Conservation (phyloP, 2,888 invertebrate genomes). For the Drosophila paucipuncta region DNA sequence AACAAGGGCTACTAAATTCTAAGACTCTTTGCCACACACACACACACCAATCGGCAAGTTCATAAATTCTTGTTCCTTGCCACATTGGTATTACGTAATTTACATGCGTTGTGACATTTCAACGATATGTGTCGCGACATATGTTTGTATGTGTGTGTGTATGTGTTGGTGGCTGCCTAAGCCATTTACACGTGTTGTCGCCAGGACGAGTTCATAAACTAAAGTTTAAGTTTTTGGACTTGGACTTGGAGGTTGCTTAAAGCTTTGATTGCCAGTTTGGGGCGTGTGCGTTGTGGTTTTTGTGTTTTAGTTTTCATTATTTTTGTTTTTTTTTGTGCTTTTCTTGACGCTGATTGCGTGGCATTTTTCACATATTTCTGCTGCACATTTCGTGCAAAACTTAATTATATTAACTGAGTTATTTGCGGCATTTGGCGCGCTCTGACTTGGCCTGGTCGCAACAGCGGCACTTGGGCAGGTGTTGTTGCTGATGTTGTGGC, state of each 20-base stretch:
- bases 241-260: constrained; percentile 10
- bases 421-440: constrained; percentile 80
- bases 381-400: constrained; percentile 81
- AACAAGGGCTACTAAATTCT: not conserved
- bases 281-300: constrained; percentile 28
- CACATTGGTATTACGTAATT: constrained; percentile 60
- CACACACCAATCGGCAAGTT: constrained; percentile 33
- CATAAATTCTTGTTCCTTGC: constrained; percentile 55
- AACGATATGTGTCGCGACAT: constrained; percentile 15
- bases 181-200: constrained; percentile 54
- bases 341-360: constrained; percentile 69
- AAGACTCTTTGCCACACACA: constrained; percentile 18
- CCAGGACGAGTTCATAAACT: constrained; percentile 72
- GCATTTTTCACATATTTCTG: constrained; percentile 77
- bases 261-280: constrained; percentile 37
- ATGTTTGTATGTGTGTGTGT: not conserved
- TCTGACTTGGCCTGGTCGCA: constrained; percentile 42
- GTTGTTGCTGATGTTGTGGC: constrained; percentile 51
- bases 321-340: constrained; percentile 22
- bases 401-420: constrained; percentile 81
- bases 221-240: constrained; percentile 46
- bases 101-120: constrained; percentile 60
- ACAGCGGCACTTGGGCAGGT: constrained; percentile 45
- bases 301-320: constrained; percentile 23
- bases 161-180: constrained; percentile 4